Evolutionary conservation across 2,113 vertebrate genomes (phyloP).

Genomic region (Danionella cerebrum): DNA sequence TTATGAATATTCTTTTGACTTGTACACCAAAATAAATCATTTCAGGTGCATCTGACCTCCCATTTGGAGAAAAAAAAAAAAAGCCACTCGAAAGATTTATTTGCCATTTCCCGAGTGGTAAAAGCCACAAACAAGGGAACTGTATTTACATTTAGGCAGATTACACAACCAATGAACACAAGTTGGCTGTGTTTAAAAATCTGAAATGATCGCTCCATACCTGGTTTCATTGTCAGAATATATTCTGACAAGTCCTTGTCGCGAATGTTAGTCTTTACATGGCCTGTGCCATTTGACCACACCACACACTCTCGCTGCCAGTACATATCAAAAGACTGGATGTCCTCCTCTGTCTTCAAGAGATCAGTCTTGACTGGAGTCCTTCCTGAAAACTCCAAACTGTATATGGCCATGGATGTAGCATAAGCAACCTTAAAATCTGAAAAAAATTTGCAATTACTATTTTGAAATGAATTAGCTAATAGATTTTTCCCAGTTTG

Average conservation of each 20-base stretch:
- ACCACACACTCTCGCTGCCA: conserved; percentile 74
- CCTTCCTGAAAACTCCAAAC: conserved; percentile 63
- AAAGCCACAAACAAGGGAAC: too few species aligned
- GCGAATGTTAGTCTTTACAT: conserved; percentile 56
- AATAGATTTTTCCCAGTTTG: too few species aligned
- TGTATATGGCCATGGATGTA: conserved; percentile 53
- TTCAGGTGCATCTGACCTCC: too few species aligned
- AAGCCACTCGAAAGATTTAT: too few species aligned
- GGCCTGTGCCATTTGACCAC: conserved; percentile 70
- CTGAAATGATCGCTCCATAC: conserved; percentile 48
- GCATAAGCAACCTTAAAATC: conserved; percentile 73
- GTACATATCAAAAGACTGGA: conserved; percentile 75
- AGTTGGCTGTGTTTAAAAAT: not conserved
- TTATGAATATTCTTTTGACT: too few species aligned
- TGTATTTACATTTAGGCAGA: too few species aligned
- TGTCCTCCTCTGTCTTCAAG: conserved; percentile 52
- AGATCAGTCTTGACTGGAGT: conserved; percentile 42
- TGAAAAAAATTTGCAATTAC: conserved; percentile 25
- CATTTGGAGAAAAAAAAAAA: too few species aligned
- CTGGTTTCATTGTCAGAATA: conserved; percentile 61
- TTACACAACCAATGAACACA: not conserved
- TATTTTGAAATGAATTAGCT: not conserved
- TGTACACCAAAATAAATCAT: too few species aligned
- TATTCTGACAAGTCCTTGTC: conserved; percentile 51
- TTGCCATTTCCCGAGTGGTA: too few species aligned